Conservation (phyloP, 2,797 vertebrate genomes). For the Eulemur albifrons region DNA sequence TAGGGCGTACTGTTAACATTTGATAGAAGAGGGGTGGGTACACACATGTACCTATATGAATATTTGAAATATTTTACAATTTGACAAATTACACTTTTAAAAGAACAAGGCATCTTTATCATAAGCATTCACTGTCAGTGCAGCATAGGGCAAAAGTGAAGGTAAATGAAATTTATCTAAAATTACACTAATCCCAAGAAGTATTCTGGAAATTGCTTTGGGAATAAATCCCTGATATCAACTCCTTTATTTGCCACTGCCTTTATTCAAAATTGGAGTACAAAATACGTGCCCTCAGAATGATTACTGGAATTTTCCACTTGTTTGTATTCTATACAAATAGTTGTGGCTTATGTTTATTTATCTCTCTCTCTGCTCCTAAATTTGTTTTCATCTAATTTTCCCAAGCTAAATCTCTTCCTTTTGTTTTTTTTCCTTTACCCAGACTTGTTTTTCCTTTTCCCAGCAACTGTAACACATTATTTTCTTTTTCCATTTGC, state of each 20-base stretch:
- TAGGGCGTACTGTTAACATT: neutral
- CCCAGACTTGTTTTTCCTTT: conserved; percentile 53
- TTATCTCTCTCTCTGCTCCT: conserved; percentile 51
- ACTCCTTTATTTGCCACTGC: neutral
- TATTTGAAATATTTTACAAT: neutral
- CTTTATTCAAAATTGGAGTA: conserved; percentile 43
- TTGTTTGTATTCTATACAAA: conserved; percentile 66
- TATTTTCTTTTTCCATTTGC: conserved; percentile 58
- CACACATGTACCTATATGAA: neutral
- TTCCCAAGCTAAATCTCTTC: conserved; percentile 62
- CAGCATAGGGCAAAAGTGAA: neutral
- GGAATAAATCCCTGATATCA: conserved; percentile 5
- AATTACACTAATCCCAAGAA: neutral
- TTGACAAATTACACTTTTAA: neutral
- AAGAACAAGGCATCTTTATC: neutral
- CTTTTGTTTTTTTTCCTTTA: conserved; percentile 22
- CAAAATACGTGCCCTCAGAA: neutral
- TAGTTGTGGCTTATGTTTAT: conserved; percentile 59
- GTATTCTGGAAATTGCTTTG: neutral
- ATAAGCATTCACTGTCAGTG: neutral
- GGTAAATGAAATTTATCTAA: neutral
- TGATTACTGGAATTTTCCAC: conserved; percentile 65
- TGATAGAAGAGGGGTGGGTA: neutral
- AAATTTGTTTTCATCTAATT: conserved; percentile 66
- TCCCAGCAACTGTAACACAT: conserved; percentile 21